Conservation (phyloP, 1,140 invertebrate species). For the Euura saliciscinereae region DNA sequence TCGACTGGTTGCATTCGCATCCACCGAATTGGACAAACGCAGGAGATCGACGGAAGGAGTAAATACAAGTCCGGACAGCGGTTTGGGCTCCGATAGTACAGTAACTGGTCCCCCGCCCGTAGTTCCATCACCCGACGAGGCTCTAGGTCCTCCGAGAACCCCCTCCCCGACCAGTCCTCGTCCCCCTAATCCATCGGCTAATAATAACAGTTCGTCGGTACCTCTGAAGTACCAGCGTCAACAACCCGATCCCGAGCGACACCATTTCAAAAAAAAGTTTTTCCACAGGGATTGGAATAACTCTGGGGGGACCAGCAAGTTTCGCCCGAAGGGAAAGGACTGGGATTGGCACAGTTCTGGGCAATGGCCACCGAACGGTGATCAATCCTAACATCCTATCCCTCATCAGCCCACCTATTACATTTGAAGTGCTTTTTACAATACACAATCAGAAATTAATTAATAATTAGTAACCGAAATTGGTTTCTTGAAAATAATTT, state of each 20-base stretch:
- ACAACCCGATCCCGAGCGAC: constrained; percentile 63
- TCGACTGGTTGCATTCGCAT: constrained; percentile 83
- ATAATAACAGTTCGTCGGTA: constrained; percentile 46
- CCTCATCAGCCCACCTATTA: constrained; percentile 13
- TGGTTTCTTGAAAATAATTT: neutral
- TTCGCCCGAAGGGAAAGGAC: constrained; percentile 76
- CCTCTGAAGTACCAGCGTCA: constrained; percentile 70
- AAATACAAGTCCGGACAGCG: constrained; percentile 80
- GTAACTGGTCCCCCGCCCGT: constrained; percentile 64
- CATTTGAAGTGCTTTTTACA: constrained; percentile 16
- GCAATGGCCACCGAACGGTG: constrained; percentile 50
- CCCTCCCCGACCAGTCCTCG: constrained; percentile 70
- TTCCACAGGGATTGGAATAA: constrained; percentile 71
- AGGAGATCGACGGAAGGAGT: constrained; percentile 77
- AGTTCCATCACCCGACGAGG: constrained; percentile 61
- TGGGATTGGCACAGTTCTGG: constrained; percentile 71
- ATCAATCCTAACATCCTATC: constrained; percentile 45
- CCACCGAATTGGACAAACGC: constrained; percentile 82
- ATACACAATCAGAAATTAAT: constrained; percentile 3
- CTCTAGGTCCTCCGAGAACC: constrained; percentile 67
- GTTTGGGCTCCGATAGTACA: constrained; percentile 72
- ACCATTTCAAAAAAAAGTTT: constrained; percentile 83
- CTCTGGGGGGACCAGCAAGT: constrained; percentile 65
- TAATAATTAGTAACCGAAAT: constrained; percentile 3
- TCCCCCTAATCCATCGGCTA: constrained; percentile 48